Evolutionary conservation across 2,888 invertebrate species (phyloP), one percentile per base, ranked within the genome.

Genomic region (Operophtera brumata): DNA sequence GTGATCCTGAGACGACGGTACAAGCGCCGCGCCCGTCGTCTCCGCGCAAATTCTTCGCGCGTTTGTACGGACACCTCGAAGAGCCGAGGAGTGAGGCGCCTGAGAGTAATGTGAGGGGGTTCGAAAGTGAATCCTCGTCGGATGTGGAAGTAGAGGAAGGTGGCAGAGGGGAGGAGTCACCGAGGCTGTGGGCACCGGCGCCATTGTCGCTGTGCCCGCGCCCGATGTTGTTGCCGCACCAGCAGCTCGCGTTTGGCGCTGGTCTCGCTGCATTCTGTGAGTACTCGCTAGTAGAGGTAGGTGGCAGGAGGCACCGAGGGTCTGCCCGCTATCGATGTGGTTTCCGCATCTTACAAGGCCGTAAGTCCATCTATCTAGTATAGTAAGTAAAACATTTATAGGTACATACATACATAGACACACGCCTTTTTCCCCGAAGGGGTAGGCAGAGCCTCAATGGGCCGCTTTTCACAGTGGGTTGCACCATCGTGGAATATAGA

Each of bases 61-160:
- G 95, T 51, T 89, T 96, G 36, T 96, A 96, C 71, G 96, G 95
- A 0, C 93, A 95, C 69, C 86, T 95, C n/a, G 95, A 95, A 64
- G 77, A 84, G 51, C 74, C 78, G 3, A 75, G 71, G 54, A 62
- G 52, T 42, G 66, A 65, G 20, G 46, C 66, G 54, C 28, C 70
- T 43, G 76, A 64, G 58, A 71, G 64, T 53, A 67, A 61, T 44
- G 66, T 64, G 48, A 70, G 58, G 25, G 74, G 62, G 37, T 75
- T 70, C 13, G 85, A 80, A 37, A 87, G 87, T 65, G 86, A 84
- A 40, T 87, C 87, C 0, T 87, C 84, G n/a, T 89, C 89, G 0
- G 90, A 91, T 55, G 84, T 90, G 45, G 91, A 90, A 63, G 77
- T 90, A 43, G 87, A 66, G n/a, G 72, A 73, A 12, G 81, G 54